Base-by-base conservation (phyloP, 2,888 invertebrate species). In the Thalpophila matura region DNA sequence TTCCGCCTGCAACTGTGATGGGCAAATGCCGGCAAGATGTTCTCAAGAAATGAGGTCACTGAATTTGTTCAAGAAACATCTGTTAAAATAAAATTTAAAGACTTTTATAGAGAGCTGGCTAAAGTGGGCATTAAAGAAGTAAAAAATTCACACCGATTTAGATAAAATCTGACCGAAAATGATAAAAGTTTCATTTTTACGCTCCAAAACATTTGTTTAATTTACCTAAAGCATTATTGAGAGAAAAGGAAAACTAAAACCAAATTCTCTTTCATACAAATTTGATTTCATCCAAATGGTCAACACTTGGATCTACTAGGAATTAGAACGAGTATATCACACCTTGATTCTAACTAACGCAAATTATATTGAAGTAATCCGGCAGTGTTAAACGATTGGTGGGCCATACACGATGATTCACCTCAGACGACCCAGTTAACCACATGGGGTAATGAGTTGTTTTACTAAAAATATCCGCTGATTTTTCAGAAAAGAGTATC, bases 31-130 rank as follows among this genome's bases (percentile, higher is more conserved):
- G n/a, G n/a, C n/a, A 66, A 77, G 63, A 77, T 64, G 59, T 59
- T 79, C 79, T 63, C 59, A 67, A 60, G 67, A 59, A 80, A 77
- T 75, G 74, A 77, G 81, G 77, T 71, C 74, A 76, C 63, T 70
- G 75, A 71, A 72, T 68, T 55, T 53, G 46, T 66, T 68, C 35
- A 72, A 51, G 26, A 61, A 66, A 70, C 69, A 71, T 70, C 66
- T 79, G 63, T 27, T 68, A 53, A 37, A 68, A 64, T 22, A 62
- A 20, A 57, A 42, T 40, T 67, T 24, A 47, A 55, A 60, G 6
- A 47, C 16, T 42, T 46, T 53, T 42, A 31, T 35, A 60, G 33
- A 51, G 46, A 53, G 37, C 20, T 37, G 31, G 7, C 6, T 14
- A 14, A 49, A 18, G 9, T 33, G 33, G 18, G 20, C 14, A n/a